Evolutionary conservation across 2,888 invertebrate species (phyloP), one percentile per base, ranked within the genome.

Genomic region (Leptarthrus brevirostris): DNA sequence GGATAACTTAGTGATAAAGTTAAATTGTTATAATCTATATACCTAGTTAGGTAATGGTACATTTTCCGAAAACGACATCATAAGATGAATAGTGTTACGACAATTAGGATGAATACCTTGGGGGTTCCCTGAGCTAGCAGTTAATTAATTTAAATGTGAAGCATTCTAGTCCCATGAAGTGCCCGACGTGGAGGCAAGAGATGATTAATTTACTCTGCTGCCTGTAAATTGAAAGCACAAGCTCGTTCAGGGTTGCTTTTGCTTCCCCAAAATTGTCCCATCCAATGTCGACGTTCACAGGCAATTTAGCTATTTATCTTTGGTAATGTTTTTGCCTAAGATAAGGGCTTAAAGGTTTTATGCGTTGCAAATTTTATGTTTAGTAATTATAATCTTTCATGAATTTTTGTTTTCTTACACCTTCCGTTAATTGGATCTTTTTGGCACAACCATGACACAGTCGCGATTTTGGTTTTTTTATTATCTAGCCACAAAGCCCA

Each of bases 71-170:
- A 36, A 58, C 30, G 24, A 14, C 2, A 2, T 6, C 18, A 20
- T 3, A 58, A 58, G 58, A 58, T n/a, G 10, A 58, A 58, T 58
- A 58, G 58, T 40, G 58, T 14, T 36, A 20, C 36, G 18, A 20
- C 12, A 40, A 58, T 58, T 58, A 58, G 58, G 34, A 36, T 58
- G 58, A 36, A 58, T 34, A 36, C 20, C 36, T 20, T 20, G 16
- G 58, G n/a, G 36, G 36, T 58, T 12, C 6, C 12, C 18, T 58
- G n/a, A 26, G 58, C 36, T 4, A 20, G 18, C 36, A 18, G 58
- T 58, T 58, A 58, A 40, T 58, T 58, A 58, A 58, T 58, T 58
- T 58, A 58, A 58, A 58, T 58, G 58, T 16, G 36, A 20, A 20
- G 36, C 40, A 58, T 40, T 58, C 18, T 36, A 40, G 58, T 18